These are phyloP conservation scores for Hirtodrosophila histrioides DNA, from an alignment of 2,888 invertebrate genomes.

Conservation along the genomic window DNA sequence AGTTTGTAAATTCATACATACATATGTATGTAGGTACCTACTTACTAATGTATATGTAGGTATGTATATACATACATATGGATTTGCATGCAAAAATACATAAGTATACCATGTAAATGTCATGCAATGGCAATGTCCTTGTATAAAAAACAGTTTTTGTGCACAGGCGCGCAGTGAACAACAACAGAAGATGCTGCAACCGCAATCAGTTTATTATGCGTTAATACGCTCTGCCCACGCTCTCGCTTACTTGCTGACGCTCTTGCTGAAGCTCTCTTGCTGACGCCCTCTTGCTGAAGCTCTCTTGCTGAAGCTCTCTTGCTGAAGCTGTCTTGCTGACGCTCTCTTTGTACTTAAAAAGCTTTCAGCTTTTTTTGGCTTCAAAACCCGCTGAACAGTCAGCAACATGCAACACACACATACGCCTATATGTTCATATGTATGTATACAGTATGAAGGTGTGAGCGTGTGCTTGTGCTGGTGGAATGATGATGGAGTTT, in stretches of 20 bases:
- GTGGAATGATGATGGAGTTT: constrained; percentile 48
- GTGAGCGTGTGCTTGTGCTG: background rate
- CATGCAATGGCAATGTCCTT: constrained; percentile 84
- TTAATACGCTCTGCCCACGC: constrained; percentile 4
- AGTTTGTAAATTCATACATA: background rate
- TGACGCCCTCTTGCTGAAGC: constrained; percentile 2
- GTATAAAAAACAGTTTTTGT: constrained; percentile 84
- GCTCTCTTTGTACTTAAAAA: background rate
- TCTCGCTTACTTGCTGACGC: constrained; percentile 4
- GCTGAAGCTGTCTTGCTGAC: constrained; percentile 1
- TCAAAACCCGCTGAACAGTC: constrained; percentile 39
- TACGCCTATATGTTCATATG: background rate
- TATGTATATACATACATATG: background rate
- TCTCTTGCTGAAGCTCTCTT: background rate
- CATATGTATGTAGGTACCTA: background rate
- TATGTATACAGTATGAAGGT: background rate
- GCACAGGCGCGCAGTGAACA: constrained; percentile 77
- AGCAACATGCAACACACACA: constrained; percentile 13
- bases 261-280: background rate
- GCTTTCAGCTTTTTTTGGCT: constrained; percentile 33
- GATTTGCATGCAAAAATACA: background rate
- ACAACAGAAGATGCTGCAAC: constrained; percentile 31
- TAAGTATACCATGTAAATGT: constrained; percentile 23
- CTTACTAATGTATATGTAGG: no score
- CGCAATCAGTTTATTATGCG: constrained; percentile 2